phyloP scores from a whole-genome alignment of 2,888 invertebrate species.

The Myopa testacea region DNA sequence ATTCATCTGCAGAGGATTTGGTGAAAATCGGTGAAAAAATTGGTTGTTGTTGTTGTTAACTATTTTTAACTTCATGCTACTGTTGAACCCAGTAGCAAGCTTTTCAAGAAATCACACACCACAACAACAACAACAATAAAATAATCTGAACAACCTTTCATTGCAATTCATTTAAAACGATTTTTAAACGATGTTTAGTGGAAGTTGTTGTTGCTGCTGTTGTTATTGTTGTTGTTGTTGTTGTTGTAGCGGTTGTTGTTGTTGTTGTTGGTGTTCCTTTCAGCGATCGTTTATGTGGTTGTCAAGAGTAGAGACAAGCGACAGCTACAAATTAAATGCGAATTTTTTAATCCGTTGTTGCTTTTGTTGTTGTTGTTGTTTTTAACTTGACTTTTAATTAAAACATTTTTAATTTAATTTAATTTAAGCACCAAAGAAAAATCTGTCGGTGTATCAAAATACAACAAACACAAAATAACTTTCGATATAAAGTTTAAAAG shows the following conservation, averaged over 20 bases:
- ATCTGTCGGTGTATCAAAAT: neutral
- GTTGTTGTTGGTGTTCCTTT: constrained; percentile 7
- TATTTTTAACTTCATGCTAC: too few relatives aligned
- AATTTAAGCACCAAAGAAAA: constrained; percentile 9
- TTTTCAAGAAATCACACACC: too few relatives aligned
- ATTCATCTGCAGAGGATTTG: too few relatives aligned
- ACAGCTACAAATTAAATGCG: too few relatives aligned
- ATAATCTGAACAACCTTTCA: too few relatives aligned
- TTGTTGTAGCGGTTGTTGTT: constrained; percentile 2
- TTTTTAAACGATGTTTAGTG: neutral
- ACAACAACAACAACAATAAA: too few relatives aligned
- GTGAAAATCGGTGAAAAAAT: too few relatives aligned
- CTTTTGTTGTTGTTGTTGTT: constrained; percentile 31
- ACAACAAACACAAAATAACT: neutral
- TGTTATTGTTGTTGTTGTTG: constrained; percentile 22
- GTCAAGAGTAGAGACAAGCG: neutral
- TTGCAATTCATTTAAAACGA: too few relatives aligned
- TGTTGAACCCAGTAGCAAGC: too few relatives aligned
- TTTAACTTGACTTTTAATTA: constrained; percentile 29
- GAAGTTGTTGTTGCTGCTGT: neutral
- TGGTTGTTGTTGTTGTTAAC: too few relatives aligned
- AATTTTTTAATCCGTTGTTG: constrained; percentile 41
- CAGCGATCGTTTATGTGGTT: constrained; percentile 39
- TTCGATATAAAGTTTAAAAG: too few relatives aligned
- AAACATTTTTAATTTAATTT: constrained; percentile 20